phyloP scores from a whole-genome alignment of 2,888 invertebrate genomes.

The Nomada lathburiana region DNA sequence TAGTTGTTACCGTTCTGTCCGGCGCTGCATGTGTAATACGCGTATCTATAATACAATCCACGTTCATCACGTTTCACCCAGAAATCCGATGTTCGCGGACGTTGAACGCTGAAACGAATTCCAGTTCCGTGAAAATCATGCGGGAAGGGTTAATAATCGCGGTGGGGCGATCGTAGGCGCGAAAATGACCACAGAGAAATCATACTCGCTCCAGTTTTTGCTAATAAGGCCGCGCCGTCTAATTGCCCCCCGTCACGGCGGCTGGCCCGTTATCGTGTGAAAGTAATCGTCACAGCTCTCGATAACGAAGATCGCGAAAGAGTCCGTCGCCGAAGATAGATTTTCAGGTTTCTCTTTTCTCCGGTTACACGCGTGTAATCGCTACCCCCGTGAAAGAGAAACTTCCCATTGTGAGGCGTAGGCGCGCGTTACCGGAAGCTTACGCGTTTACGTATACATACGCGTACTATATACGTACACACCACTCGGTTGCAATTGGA shows the following conservation, averaged over 20 bases:
- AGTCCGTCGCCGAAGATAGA: constrained; percentile 41
- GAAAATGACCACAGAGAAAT: constrained; percentile 49
- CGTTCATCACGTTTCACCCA: constrained; percentile 11
- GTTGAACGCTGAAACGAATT: neutral
- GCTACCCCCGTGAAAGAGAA: constrained; percentile 59
- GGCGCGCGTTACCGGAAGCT: constrained; percentile 54
- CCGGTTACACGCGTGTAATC: constrained; percentile 47
- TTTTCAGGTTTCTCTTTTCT: constrained; percentile 61
- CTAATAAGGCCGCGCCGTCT: constrained; percentile 43
- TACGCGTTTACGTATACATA: neutral
- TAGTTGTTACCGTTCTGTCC: too few relatives aligned
- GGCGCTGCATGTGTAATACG: too few relatives aligned
- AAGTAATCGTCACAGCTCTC: constrained; percentile 64
- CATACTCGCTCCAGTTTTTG: constrained; percentile 50
- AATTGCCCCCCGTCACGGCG: constrained; percentile 52
- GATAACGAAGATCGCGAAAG: constrained; percentile 53
- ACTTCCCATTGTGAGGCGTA: constrained; percentile 54
- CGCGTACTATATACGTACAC: neutral
- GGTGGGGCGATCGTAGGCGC: neutral
- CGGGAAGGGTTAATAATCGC: constrained; percentile 4
- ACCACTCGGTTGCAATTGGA: constrained; percentile 28
- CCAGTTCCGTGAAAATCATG: constrained; percentile 6
- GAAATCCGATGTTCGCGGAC: neutral
- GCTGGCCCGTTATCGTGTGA: constrained; percentile 56
- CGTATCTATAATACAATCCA: neutral